Base-by-base conservation (phyloP, 2,113 vertebrate species). In the Calypte anna region DNA sequence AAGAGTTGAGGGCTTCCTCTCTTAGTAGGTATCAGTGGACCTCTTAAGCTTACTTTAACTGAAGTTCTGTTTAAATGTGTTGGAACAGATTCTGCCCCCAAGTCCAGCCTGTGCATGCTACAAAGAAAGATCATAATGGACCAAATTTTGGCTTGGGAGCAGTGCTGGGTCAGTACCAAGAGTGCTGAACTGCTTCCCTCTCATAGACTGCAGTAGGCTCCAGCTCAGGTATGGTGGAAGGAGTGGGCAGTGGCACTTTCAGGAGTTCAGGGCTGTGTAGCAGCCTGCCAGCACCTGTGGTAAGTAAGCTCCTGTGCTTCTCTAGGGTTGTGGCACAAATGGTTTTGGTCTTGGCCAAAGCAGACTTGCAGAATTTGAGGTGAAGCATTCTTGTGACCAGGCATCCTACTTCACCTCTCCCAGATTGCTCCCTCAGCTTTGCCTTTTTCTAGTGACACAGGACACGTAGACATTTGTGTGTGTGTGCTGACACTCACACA, bases 61-160 rank as follows among this genome's bases (percentile, higher is more conserved):
- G 64, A 46, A 58, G 28, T 67, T 58, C 82, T 94, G 63, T 91
- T 95, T 95, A 88, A 91, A 76, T 95, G 79, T 88, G 82, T 95
- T 96, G 96, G 93, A 93, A 90, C 95, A 92, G 84, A 91, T 95
- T 79, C 64, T 90, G 67, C 74, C 81, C 58, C 78, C 84, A 80
- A 53, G 69, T 59, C 43, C 82, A 81, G 78, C 78, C 48, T 7
- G 11, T 81, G 74, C 64, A 18, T 87, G 74, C 82, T 55, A 12
- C 94, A 63, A 53, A 78, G 88, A 63, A 53, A 78, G 88, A 46
- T 76, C 54, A 3, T 74, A 46, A 50, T 89, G 75, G 96, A 68
- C 91, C 43, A 64, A 12, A 12, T 51, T 70, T 90, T 94, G 83
- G 31, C 77, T 74, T 61, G 54, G 91, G 83, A 96, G 86, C 88